Base-by-base conservation (phyloP, 2,113 vertebrate genomes). In the Bubalus kerabau region DNA sequence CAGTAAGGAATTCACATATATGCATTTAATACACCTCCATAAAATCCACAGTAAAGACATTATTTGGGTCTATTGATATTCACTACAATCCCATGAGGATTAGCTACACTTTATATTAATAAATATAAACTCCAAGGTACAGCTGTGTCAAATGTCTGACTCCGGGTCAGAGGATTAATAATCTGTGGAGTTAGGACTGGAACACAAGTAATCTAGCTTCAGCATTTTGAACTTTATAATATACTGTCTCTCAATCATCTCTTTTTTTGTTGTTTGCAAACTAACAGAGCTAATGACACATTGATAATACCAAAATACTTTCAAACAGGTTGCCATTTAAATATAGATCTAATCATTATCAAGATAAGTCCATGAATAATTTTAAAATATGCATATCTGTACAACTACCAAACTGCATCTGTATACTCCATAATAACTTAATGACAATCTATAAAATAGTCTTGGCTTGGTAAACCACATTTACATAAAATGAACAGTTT, bases 401-500 rank as follows among this genome's bases (percentile, higher is more conserved):
- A 32, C 14, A 88, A 43, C 17, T 67, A 83, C 64, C 40, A 82
- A 10, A 40, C 19, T 36, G 67, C 11, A 64, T 67, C 5, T 50
- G 4, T 10, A 62, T 3, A 46, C 4, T 28, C n/a, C 7, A 1
- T 40, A 46, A 24, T 74, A 81, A 88, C 46, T 91, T 95, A 32
- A 60, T 50, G 56, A 67, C 46, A 2, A 60, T 16, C 67, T 78
- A n/a, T 50, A 89, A 96, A 95, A 82, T 1, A 40, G 96, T 88
- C n/a, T 71, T 2, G 2, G 36, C 2, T 26, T 71, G 11, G 19
- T 94, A 40, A 92, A 80, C 96, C 59, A 97, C 23, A 86, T 83
- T 96, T 84, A 91, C 43, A 86, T 43, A 87, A 95, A 93, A 92
- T 84, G 94, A 96, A 93, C 23, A 81, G 40, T n/a, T 84, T 24